phyloP scores from a whole-genome alignment of 2,113 vertebrate genomes.

The Nothocercus julius region DNA sequence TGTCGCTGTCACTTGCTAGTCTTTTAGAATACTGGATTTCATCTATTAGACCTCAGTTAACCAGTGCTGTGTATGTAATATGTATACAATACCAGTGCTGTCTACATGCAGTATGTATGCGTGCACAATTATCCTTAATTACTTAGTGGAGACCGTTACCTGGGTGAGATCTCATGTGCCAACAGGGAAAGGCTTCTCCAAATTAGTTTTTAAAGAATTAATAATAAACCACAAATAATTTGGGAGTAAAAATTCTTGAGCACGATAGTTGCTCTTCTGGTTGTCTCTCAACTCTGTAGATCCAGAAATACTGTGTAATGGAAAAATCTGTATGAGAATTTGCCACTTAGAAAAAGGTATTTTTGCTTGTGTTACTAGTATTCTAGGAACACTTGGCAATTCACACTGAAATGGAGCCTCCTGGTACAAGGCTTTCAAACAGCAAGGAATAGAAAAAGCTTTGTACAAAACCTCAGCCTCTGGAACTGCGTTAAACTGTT shows the following conservation, averaged over 20 bases:
- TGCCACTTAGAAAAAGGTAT: background rate
- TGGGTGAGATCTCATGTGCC: background rate
- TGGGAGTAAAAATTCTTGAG: background rate
- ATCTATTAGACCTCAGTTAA: background rate
- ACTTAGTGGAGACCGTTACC: accelerated
- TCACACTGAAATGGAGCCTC: background rate
- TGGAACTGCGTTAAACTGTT: background rate
- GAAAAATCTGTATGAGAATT: background rate
- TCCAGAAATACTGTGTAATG: background rate
- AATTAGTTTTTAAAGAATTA: background rate
- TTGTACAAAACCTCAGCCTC: background rate
- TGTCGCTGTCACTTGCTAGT: background rate
- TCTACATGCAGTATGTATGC: background rate
- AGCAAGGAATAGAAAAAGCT: background rate
- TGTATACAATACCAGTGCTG: background rate
- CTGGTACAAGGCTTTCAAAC: background rate
- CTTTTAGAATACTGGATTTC: background rate
- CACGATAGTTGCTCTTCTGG: background rate
- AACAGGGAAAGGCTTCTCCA: background rate
- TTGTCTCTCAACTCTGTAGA: background rate
- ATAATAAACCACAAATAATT: background rate
- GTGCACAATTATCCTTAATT: background rate
- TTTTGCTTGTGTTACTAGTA: background rate
- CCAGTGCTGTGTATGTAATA: background rate
- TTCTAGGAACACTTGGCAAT: background rate